These are phyloP conservation scores for Graphium colonna DNA, from an alignment of 2,888 invertebrate species.

Conservation along the genomic window DNA sequence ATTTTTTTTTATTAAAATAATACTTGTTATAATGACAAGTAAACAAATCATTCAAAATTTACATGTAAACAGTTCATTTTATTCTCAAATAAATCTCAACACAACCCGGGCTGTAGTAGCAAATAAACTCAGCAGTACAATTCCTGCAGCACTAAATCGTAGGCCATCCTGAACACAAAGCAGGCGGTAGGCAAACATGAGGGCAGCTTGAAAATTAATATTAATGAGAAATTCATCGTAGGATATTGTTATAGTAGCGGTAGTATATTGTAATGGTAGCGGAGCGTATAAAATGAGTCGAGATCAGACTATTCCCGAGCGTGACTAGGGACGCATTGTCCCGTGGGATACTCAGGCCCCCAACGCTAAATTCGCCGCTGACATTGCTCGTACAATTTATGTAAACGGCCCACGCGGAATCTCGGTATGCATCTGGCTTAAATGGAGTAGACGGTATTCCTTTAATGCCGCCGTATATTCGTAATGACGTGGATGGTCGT, in stretches of 20 bases:
- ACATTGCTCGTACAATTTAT: slow-evolving; percentile 17
- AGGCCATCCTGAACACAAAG: neutral
- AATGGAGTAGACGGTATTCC: neutral
- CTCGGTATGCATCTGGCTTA: neutral
- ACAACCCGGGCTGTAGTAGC: too few species aligned
- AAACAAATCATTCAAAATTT: too few species aligned
- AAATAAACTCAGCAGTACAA: too few species aligned
- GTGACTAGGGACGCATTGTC: slow-evolving; percentile 39
- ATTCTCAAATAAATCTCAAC: too few species aligned
- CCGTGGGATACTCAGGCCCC: slow-evolving; percentile 32
- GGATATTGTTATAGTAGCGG: slow-evolving; percentile 23
- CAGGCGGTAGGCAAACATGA: neutral
- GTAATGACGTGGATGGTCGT: neutral
- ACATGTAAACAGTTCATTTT: too few species aligned
- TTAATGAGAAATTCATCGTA: slow-evolving; percentile 27
- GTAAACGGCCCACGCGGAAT: slow-evolving; percentile 11
- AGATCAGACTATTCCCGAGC: slow-evolving; percentile 37
- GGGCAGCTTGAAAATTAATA: slow-evolving; percentile 27
- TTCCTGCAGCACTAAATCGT: too few species aligned
- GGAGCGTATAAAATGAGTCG: too few species aligned
- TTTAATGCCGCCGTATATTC: neutral
- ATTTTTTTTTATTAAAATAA: too few species aligned
- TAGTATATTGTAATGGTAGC: slow-evolving; percentile 29
- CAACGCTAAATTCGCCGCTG: slow-evolving; percentile 17
- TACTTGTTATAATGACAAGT: too few species aligned